These are phyloP conservation scores for Mustelus asterias DNA, from an alignment of 2,113 vertebrate genomes.

Conservation along the genomic window DNA sequence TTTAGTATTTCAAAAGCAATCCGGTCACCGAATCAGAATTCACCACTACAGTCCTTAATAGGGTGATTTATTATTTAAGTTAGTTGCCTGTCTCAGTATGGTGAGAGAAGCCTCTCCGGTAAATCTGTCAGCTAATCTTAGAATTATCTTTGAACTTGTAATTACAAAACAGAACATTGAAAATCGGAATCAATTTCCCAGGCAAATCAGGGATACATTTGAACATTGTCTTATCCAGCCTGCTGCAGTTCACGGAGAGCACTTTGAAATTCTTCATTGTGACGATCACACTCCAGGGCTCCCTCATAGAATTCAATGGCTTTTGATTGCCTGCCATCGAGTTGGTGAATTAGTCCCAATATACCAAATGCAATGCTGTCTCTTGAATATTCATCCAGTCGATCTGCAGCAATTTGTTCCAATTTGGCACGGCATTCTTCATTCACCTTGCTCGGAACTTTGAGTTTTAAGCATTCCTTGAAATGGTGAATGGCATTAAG, in stretches of 20 bases:
- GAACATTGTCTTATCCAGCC: not conserved
- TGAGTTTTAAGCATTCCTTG: conserved; percentile 53
- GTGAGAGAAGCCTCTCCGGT: too few species aligned
- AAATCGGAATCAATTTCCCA: not conserved
- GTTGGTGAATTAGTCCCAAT: conserved; percentile 44
- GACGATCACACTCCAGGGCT: conserved; percentile 38
- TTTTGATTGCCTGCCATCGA: conserved; percentile 36
- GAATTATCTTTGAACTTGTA: not conserved
- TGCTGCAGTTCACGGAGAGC: conserved; percentile 40
- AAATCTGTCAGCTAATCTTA: not conserved
- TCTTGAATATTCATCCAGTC: conserved; percentile 38
- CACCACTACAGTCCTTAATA: too few species aligned
- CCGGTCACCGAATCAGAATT: too few species aligned
- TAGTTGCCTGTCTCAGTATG: too few species aligned
- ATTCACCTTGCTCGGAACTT: conserved; percentile 39
- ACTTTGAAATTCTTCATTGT: conserved; percentile 42
- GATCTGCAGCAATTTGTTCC: conserved; percentile 46
- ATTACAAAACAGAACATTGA: not conserved
- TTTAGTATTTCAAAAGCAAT: too few species aligned
- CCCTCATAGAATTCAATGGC: conserved; percentile 43
- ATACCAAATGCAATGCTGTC: conserved; percentile 46
- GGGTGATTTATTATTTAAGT: too few species aligned
- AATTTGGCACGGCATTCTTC: conserved; percentile 40
- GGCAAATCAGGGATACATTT: not conserved
- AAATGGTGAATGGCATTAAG: conserved; percentile 56